Evolutionary conservation across 2,888 invertebrate species (phyloP).

Genomic region (Lepas anatifera): DNA sequence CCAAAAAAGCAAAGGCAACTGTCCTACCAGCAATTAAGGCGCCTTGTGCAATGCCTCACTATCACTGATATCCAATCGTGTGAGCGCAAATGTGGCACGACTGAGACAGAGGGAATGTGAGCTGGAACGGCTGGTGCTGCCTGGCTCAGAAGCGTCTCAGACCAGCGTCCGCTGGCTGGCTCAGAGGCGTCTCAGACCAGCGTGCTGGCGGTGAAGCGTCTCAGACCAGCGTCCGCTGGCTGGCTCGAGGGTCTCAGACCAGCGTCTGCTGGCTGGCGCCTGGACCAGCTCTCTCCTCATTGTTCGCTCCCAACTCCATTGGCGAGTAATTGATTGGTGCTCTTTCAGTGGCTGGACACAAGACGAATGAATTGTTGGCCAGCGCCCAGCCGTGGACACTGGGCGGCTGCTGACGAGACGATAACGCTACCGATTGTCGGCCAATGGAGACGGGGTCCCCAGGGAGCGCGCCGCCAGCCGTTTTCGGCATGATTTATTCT

Average conservation of each 20-base stretch:
- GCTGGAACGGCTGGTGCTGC: neutral
- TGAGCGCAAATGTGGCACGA: too few relatives aligned
- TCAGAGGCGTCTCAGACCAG: too few relatives aligned
- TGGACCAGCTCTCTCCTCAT: neutral
- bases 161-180: neutral
- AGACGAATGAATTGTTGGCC: conserved; percentile 11
- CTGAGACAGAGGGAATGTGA: too few relatives aligned
- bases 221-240: neutral
- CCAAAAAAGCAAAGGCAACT: too few relatives aligned
- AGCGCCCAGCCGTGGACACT: neutral
- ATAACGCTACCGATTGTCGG: neutral
- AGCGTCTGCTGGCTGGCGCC: neutral
- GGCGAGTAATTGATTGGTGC: neutral
- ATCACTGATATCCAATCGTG: too few relatives aligned
- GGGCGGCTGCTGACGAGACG: neutral
- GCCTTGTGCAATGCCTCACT: too few relatives aligned
- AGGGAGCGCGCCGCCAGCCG: neutral
- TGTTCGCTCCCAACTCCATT: neutral
- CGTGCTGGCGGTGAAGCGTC: too few relatives aligned
- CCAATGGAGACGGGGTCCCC: neutral
- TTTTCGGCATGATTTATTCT: conserved; percentile 9
- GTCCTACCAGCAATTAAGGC: too few relatives aligned
- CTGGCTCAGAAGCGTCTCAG: neutral
- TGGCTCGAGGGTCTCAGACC: neutral
- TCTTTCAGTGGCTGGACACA: neutral